These are phyloP conservation scores for Cercocebus atys DNA, from an alignment of 2,113 vertebrate species.

Conservation along the genomic window DNA sequence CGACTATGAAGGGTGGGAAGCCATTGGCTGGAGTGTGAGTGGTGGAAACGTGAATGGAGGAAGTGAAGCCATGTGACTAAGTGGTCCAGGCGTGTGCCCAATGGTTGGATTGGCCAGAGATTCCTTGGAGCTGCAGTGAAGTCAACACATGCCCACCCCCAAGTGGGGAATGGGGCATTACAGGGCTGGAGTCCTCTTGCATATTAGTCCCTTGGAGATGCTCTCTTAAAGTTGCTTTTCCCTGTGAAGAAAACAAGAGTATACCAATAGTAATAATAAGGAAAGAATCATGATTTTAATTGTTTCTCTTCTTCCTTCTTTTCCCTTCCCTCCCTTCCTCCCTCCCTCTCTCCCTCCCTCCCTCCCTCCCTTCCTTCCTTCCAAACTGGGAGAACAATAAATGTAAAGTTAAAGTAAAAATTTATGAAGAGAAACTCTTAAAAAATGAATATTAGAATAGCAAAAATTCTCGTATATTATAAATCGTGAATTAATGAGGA, in stretches of 20 bases:
- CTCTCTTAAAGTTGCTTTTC: background rate
- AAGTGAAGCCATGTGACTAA: background rate
- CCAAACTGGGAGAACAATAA: background rate
- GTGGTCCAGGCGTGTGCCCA: background rate
- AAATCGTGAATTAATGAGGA: background rate
- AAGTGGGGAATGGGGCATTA: background rate
- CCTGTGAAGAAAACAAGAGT: background rate
- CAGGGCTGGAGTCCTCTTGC: background rate
- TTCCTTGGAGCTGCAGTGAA: no score
- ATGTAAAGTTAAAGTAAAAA: background rate
- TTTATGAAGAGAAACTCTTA: background rate
- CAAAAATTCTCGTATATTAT: background rate
- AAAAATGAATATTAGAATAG: background rate
- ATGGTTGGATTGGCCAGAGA: background rate
- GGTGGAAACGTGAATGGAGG: background rate
- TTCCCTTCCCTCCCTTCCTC: fast-evolving
- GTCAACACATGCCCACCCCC: background rate
- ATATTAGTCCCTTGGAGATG: background rate
- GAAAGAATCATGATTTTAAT: background rate
- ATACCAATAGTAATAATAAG: background rate
- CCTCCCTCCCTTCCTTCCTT: no score
- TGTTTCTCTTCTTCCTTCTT: no score
- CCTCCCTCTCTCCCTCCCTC: fast-evolving
- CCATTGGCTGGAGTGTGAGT: background rate
- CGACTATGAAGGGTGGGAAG: background rate